Base-by-base conservation (phyloP, 2,888 invertebrate species). In the Noctuana brunneofusca region DNA sequence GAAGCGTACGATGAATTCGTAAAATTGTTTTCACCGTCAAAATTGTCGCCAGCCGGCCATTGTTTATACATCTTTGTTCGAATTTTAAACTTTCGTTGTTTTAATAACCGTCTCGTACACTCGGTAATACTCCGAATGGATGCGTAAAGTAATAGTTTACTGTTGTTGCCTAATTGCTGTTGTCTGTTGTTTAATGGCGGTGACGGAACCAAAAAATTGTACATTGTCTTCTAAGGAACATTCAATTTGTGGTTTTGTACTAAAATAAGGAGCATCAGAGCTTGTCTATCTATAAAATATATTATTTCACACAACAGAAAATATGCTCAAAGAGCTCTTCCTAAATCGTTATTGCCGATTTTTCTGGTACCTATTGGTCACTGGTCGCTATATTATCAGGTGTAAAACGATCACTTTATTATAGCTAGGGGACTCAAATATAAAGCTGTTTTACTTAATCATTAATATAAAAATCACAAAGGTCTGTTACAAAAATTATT, bases 11-110 rank as follows among this genome's bases (percentile, higher is more conserved):
- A 64, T 56, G 54, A 52, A 53, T 30, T 57, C 58, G 56, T 56
- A 54, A 65, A 64, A 64, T 54, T 67, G 65, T 67, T 65, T 58
- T 62, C 48, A 35, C 56, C 35, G 16, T 14, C 16, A 41, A 41
- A 41, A 32, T 41, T 63, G 68, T 66, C 56, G 54, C 58, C 22
- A 41, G 48, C 60, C 41, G 22, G 12, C 59, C 58, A 66, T 66
- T 67, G 65, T 67, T 65, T 57, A 50, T 60, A 64, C 59, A 63
- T 57, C 62, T 66, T 66, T 66, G 64, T 67, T 67, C 43, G 14
- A 20, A 46, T 63, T 57, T 57, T 32, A 14, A 48, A 54, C 60
- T 60, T 60, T 60, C 60, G 14, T 48, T 43, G 46, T 60, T 63
- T 60, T 65, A 66, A 66, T 62, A 66, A 65, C 54, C 66, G 62